Evolutionary conservation across 2,797 vertebrate genomes (phyloP).

Genomic region (Enteromius afrohamiltoni): DNA sequence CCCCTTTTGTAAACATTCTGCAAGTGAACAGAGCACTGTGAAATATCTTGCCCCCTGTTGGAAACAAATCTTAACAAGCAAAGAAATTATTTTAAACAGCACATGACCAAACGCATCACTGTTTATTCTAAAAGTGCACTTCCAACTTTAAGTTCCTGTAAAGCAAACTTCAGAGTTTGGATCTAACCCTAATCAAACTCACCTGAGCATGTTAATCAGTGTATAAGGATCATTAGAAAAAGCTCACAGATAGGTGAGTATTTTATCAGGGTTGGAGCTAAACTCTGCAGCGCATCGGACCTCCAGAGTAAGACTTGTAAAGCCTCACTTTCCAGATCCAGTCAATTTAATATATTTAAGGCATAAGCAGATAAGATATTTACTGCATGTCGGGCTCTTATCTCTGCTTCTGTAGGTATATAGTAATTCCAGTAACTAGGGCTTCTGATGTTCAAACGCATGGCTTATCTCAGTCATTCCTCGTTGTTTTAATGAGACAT

Average conservation of each 20-base stretch:
- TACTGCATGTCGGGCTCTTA: not conserved
- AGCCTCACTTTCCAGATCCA: not conserved
- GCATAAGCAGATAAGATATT: conserved; percentile 14
- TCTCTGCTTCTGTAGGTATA: conserved; percentile 27
- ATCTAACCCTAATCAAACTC: too few species aligned
- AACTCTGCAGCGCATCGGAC: too few species aligned
- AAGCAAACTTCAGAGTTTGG: too few species aligned
- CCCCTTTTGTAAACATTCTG: conserved; percentile 27
- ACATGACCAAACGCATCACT: not conserved
- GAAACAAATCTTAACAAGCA: not conserved
- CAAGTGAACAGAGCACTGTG: not conserved
- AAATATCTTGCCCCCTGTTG: not conserved
- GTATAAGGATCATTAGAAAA: too few species aligned
- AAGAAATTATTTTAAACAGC: not conserved
- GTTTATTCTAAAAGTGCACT: not conserved
- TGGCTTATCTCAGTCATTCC: conserved; percentile 25
- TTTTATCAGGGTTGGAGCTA: too few species aligned
- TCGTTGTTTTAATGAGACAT: conserved; percentile 18
- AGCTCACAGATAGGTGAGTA: too few species aligned
- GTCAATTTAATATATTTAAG: not conserved
- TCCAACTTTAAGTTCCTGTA: not conserved
- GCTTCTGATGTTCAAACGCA: conserved; percentile 8
- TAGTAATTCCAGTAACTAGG: conserved; percentile 7
- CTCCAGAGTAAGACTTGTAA: not conserved
- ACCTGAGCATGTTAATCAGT: too few species aligned